A percentile compares a stretch with the other conserved stretches of the same genome.
phyloP scores from a whole-genome alignment of 2,888 invertebrate genomes.

The Drosophila nigricruria region DNA sequence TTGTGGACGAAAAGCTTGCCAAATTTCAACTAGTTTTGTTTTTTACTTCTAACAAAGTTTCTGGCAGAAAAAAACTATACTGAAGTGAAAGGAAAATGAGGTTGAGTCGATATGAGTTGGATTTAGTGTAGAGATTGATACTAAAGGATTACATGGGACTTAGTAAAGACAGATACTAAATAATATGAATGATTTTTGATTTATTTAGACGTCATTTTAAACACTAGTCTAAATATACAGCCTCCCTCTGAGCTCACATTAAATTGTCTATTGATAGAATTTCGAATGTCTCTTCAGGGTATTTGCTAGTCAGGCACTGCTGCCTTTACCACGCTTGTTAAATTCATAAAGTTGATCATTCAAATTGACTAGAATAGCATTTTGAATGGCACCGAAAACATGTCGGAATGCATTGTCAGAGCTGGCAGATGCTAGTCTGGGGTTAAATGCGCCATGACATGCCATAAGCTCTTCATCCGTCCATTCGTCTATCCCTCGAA shows the following conservation, averaged over 20 bases:
- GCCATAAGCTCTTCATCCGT: conserved; percentile 27
- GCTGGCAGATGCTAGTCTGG: conserved; percentile 21
- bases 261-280: background rate
- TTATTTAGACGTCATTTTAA: too few species aligned
- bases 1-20: background rate
- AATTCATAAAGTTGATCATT: conserved; percentile 4
- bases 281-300: too few species aligned
- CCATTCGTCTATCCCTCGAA: background rate
- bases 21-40: background rate
- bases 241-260: background rate
- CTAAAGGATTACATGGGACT: too few species aligned
- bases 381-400: conserved; percentile 4
- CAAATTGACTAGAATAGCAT: conserved; percentile 4
- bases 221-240: too few species aligned
- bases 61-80: background rate
- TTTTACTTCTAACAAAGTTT: background rate
- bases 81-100: too few species aligned
- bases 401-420: conserved; percentile 6
- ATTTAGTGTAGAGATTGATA: background rate
- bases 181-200: too few species aligned
- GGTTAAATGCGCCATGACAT: conserved; percentile 46
- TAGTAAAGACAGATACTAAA: too few species aligned
- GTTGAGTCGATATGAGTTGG: too few species aligned
- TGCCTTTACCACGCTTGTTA: background rate
- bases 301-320: background rate